These are phyloP conservation scores for Pelobates cultripes DNA, from an alignment of 2,797 vertebrate species.

Conservation along the genomic window DNA sequence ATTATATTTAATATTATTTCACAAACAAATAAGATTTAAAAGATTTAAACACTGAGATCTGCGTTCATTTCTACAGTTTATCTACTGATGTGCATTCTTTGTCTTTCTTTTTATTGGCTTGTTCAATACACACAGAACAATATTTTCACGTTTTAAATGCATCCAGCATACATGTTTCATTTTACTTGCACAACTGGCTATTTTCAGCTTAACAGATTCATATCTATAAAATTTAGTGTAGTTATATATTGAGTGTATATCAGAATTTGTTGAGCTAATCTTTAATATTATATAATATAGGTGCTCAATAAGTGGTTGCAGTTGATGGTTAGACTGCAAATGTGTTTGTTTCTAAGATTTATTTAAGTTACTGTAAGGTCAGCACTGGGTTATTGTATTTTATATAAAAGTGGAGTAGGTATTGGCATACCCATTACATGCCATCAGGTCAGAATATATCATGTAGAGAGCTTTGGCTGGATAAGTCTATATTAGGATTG, in stretches of 20 bases:
- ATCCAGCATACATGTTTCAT: not conserved
- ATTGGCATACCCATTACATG: constrained; percentile 46
- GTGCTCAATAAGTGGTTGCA: constrained; percentile 4
- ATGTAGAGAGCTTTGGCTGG: constrained; percentile 8
- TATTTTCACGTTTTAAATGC: not conserved
- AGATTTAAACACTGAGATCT: too few relatives aligned
- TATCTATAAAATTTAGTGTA: not conserved
- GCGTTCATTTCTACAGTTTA: too few relatives aligned
- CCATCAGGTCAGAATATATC: constrained; percentile 38
- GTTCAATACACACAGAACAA: too few relatives aligned
- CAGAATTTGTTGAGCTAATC: not conserved
- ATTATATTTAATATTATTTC: too few relatives aligned
- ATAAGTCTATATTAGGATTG: constrained; percentile 14
- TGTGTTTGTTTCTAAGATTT: constrained; percentile 24
- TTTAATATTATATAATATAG: not conserved
- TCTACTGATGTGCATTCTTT: too few relatives aligned
- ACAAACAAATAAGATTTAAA: too few relatives aligned
- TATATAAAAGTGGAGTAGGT: constrained; percentile 44
- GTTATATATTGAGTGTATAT: not conserved
- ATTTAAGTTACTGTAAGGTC: constrained; percentile 27
- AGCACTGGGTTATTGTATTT: constrained; percentile 46
- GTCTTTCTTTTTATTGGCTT: too few relatives aligned
- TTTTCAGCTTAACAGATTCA: not conserved
- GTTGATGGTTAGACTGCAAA: not conserved
- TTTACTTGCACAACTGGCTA: not conserved